A percentile compares a stretch with the other conserved stretches of the same genome.
phyloP scores from a whole-genome alignment of 2,797 vertebrate species.

The Carapus acus region DNA sequence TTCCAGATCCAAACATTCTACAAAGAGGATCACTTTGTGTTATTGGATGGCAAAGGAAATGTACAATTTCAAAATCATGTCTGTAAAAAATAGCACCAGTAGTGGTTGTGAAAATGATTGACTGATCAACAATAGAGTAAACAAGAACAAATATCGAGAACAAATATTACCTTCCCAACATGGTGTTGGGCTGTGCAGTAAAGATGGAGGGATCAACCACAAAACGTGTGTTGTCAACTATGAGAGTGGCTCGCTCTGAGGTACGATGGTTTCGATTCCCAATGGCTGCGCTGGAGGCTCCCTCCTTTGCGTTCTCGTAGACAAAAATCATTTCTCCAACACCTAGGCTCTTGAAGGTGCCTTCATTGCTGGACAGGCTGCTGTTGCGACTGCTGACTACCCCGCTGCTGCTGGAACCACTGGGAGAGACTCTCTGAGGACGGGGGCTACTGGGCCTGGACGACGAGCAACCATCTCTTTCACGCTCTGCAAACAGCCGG shows the following conservation, averaged over 20 bases:
- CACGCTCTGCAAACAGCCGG: slow-evolving; percentile 69
- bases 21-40: too few species aligned
- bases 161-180: slow-evolving; percentile 88
- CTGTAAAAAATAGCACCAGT: too few species aligned
- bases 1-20: slow-evolving; percentile 98
- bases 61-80: too few species aligned
- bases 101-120: too few species aligned
- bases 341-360: slow-evolving; percentile 83
- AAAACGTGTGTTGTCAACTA: slow-evolving; percentile 97
- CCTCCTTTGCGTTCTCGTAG: slow-evolving; percentile 92
- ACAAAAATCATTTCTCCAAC: slow-evolving; percentile 90
- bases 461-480: slow-evolving; percentile 84
- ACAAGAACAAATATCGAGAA: slow-evolving; percentile 2
- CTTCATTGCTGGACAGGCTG: slow-evolving; percentile 90
- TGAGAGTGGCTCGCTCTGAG: slow-evolving; percentile 92
- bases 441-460: slow-evolving; percentile 93
- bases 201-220: slow-evolving; percentile 97
- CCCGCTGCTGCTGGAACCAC: slow-evolving; percentile 85
- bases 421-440: slow-evolving; percentile 88
- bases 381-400: slow-evolving; percentile 89
- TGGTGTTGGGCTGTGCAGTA: slow-evolving; percentile 98
- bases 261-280: slow-evolving; percentile 79
- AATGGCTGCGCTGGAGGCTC: slow-evolving; percentile 45
- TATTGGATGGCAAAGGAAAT: too few species aligned
- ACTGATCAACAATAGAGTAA: too few species aligned